Conservation (phyloP, 2,888 invertebrate genomes). For the Hecatera dysodea region DNA sequence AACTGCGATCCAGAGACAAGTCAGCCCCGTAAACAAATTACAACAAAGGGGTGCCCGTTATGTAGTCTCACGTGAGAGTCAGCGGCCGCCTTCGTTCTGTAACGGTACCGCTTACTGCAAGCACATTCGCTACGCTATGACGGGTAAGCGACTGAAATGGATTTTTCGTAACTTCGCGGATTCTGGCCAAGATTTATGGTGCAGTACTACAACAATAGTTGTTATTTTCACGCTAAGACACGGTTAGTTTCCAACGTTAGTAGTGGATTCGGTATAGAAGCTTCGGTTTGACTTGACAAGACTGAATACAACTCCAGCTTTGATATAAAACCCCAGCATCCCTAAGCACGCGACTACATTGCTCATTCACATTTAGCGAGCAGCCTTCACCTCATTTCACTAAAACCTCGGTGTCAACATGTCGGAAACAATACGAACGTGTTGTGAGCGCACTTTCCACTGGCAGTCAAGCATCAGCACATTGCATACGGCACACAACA, state of each 20-base stretch:
- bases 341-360: not conserved
- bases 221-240: not conserved
- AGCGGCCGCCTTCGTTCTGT: conserved; percentile 33
- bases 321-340: not conserved
- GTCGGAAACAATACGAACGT: conserved; percentile 55
- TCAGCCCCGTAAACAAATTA: not conserved
- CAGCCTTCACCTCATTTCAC: conserved; percentile 42
- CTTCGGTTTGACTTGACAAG: not conserved
- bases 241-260: not conserved
- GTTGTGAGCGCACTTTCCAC: conserved; percentile 56
- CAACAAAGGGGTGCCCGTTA: conserved; percentile 23
- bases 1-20: not conserved
- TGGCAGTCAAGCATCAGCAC: conserved; percentile 42
- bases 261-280: not conserved
- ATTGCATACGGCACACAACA: conserved; percentile 35
- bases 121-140: conserved; percentile 22
- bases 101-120: conserved; percentile 45
- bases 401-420: conserved; percentile 40
- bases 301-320: not conserved
- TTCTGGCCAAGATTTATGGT: conserved; percentile 1
- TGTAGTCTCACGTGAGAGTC: conserved; percentile 17
- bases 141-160: conserved; percentile 24
- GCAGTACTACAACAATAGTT: not conserved
- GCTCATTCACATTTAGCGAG: conserved; percentile 10
- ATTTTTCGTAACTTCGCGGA: not conserved